Base-by-base conservation (phyloP, 2,888 invertebrate genomes). In the Ashinkailepas kermadecensis region DNA sequence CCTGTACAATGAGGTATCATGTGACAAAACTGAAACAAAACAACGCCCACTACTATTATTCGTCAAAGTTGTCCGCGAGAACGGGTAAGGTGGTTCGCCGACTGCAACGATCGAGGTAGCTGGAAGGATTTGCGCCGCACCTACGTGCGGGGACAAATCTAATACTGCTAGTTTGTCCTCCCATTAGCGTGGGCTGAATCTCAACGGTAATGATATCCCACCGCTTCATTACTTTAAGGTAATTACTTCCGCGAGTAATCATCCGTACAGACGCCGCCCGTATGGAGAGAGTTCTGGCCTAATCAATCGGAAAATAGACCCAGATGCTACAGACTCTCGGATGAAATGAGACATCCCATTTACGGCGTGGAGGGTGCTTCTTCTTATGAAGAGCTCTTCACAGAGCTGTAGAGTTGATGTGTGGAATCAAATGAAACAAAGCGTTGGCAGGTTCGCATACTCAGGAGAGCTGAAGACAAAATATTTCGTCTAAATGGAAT, bases 391-490 rank as follows among this genome's bases (percentile, higher is more conserved):
- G 39, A 15, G 15, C 70, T 39, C 70, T 70, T 70, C 70, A 70
- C 39, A 1, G 0, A 13, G 25, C 10, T 39, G 70, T 15, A 8
- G 39, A 39, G 70, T 39, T 70, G 15, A 70, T 39, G 23, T 25
- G 70, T 70, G 70, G 25, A 25, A 70, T 39, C 70, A 70, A 70
- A 70, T 70, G 15, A 70, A 39, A 70, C 70, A 70, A 70, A 70
- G 15, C 39, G 39, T 15, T 39, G 70, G 12, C 39, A 23, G 39
- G 25, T 7, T 6, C 25, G 10, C 23, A 10, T 15, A 39, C 70
- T 70, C 15, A 15, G 39, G 39, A 12, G 8, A 12, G 39, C 39
- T 70, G 13, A 15, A 23, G 13, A 39, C 39, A 70, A 15, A 70
- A 15, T 12, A 56, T 39, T 57, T 80, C 39, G 39, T 39, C 39